Conservation (phyloP, 2,797 vertebrate genomes). For the Erpetoichthys calabaricus region DNA sequence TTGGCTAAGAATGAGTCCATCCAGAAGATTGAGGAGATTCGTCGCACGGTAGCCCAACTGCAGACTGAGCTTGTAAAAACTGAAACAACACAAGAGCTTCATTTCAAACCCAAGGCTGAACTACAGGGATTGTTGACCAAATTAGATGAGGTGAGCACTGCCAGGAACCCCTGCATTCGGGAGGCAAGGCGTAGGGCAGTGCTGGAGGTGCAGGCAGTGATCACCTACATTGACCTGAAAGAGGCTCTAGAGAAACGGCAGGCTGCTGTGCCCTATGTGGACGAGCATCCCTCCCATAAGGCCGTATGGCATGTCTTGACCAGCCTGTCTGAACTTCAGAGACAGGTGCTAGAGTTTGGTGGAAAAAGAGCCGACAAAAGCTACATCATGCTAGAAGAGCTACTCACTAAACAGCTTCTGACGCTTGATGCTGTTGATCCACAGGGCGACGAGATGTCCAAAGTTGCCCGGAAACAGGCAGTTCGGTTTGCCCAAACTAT, state of each 20-base stretch:
- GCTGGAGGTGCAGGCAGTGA: slow-evolving; percentile 79
- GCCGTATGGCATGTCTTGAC: slow-evolving; percentile 75
- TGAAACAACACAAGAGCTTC: slow-evolving; percentile 58
- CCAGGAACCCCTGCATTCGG: slow-evolving; percentile 87
- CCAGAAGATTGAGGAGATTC: slow-evolving; percentile 77
- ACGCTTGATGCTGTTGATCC: slow-evolving; percentile 87
- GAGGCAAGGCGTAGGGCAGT: slow-evolving; percentile 86
- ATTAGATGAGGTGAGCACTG: slow-evolving; percentile 81
- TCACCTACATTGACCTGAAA: slow-evolving; percentile 78
- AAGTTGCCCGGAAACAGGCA: slow-evolving; percentile 81
- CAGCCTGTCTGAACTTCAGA: slow-evolving; percentile 77
- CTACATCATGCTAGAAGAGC: slow-evolving; percentile 86
- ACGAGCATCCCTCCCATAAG: slow-evolving; percentile 59
- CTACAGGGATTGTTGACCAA: slow-evolving; percentile 74
- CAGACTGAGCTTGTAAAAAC: slow-evolving; percentile 60
- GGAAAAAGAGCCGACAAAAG: slow-evolving; percentile 85
- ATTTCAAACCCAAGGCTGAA: slow-evolving; percentile 70
- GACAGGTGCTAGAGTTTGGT: slow-evolving; percentile 76
- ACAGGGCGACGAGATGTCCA: slow-evolving; percentile 71
- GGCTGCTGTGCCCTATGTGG: slow-evolving; percentile 34
- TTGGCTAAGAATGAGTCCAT: slow-evolving; percentile 85
- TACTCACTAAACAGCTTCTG: slow-evolving; percentile 89
- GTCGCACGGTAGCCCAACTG: slow-evolving; percentile 64
- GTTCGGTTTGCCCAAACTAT: slow-evolving; percentile 94
- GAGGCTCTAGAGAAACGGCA: slow-evolving; percentile 63